Base-by-base conservation (phyloP, 2,113 vertebrate genomes). In the Muscicapa adusta region DNA sequence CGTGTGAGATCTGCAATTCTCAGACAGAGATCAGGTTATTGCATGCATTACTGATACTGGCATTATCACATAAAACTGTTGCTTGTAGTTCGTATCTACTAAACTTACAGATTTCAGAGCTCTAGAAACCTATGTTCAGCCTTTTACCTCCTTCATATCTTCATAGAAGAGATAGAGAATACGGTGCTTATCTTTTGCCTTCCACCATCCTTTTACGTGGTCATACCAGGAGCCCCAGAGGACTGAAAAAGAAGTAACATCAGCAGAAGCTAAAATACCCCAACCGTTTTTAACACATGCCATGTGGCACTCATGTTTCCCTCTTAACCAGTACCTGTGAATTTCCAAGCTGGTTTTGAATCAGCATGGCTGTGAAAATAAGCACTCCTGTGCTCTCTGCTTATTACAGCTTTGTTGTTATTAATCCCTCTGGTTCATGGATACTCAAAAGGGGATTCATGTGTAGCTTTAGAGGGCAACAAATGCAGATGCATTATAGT, bases 171-270 rank as follows among this genome's bases (percentile, higher is more conserved):
- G 96, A 26, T 98, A 98, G 65, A 98, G 97, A 70, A 98, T 96
- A 51, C 13, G 95, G 33, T 98, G 95, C 14, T 96, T 93, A 22
- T 98, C 96, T 89, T 97, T 98, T 18, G 87, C 94, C 13, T 97
- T 96, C 98, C 98, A 98, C 98, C 98, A 98, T 87, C 97, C 98
- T 93, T 97, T 97, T n/a, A 98, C 98, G 0, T 98, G 98, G 77
- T 98, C 96, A 54, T 98, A 96, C 98, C 98, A 98, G 94, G 98
- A 98, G 8, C 98, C 98, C 98, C 98, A 98, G 10, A 97, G 72
- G 68, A 98, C 98, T 98, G 91, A 57, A 63, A 70, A 58, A 88
- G 24, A 57, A 75, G 13, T 58, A 81, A 65, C 12, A 51, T 6
- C 34, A 65, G 2, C 24, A 91, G 2, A 19, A 89, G 9, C 24